Conservation (phyloP, 2,797 vertebrate genomes). For the Dallia pectoralis region DNA sequence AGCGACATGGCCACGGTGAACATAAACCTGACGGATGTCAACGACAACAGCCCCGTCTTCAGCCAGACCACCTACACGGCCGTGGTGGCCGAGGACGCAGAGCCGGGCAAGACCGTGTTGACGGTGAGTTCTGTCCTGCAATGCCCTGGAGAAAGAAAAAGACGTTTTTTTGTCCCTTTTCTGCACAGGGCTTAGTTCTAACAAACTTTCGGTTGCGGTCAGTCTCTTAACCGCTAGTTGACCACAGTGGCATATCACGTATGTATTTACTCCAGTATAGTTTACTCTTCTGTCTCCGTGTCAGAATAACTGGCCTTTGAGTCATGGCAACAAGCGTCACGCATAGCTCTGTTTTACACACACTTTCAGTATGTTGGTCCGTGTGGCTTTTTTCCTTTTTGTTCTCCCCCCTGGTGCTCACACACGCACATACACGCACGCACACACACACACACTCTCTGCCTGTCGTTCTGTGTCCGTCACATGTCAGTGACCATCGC, state of each 20-base stretch:
- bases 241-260: not conserved
- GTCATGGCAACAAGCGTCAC: not conserved
- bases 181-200: too few species aligned
- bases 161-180: too few species aligned
- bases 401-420: not conserved
- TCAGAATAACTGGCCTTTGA: not conserved
- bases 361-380: not conserved
- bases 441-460: too few species aligned
- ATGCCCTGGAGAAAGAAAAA: too few species aligned
- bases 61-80: constrained; percentile 88
- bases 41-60: constrained; percentile 90
- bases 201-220: too few species aligned
- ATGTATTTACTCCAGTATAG: too few species aligned
- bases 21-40: constrained; percentile 94
- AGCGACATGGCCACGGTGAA: constrained; percentile 92
- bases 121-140: constrained; percentile 65
- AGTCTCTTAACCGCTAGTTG: not conserved
- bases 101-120: constrained; percentile 84
- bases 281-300: constrained; percentile 5
- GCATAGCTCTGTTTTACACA: not conserved
- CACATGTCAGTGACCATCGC: constrained; percentile 60
- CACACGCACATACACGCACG: too few species aligned
- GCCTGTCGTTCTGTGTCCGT: constrained; percentile 27
- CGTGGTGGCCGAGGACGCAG: constrained; percentile 88
- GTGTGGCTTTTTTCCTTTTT: constrained; percentile 17